Conservation (phyloP, 2,113 vertebrate genomes). For the Carlito syrichta region DNA sequence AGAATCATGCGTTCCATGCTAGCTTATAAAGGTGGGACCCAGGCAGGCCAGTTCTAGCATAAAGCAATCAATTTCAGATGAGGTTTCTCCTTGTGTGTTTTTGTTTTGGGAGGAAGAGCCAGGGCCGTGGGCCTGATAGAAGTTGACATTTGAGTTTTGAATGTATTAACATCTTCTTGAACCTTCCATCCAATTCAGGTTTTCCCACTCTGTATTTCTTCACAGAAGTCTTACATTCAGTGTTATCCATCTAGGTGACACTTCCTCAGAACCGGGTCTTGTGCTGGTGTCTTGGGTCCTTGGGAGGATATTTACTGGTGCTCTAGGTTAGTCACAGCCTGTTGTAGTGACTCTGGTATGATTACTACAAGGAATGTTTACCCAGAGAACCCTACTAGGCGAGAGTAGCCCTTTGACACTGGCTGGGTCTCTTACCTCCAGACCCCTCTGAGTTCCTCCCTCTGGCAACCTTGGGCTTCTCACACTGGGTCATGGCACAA, state of each 20-base stretch:
- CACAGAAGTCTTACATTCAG: background rate
- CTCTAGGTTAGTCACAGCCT: background rate
- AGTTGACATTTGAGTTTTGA: background rate
- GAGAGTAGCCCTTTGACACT: accelerated
- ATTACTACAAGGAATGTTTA: background rate
- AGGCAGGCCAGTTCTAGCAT: background rate
- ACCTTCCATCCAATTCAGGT: background rate
- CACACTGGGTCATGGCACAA: background rate
- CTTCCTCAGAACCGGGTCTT: background rate
- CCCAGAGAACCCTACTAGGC: background rate
- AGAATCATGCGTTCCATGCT: background rate
- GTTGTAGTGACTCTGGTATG: background rate
- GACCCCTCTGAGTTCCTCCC: background rate
- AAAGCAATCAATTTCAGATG: background rate
- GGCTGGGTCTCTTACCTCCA: background rate
- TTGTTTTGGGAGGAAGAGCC: background rate
- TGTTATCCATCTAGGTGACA: background rate
- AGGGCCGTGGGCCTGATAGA: background rate
- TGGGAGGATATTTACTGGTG: background rate
- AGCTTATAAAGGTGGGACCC: background rate
- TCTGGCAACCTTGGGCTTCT: background rate
- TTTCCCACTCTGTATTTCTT: background rate
- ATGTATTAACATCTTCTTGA: background rate
- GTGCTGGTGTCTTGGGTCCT: background rate
- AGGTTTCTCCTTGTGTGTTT: background rate